Evolutionary conservation across 2,113 vertebrate genomes (phyloP).

Genomic region (Rhodinocichla rosea): DNA sequence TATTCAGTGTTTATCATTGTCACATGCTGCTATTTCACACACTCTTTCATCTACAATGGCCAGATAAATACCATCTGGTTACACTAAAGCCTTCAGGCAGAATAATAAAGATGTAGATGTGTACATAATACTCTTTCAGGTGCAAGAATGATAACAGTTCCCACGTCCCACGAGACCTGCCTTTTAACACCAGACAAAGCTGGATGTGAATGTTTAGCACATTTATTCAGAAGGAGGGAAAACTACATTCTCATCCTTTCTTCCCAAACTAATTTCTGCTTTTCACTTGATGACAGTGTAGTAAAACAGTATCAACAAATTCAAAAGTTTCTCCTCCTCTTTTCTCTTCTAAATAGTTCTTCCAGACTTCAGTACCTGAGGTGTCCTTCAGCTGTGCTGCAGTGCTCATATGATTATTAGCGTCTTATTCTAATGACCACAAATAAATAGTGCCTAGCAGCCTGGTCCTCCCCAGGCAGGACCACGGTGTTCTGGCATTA

Average conservation of each 20-base stretch:
- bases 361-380: not conserved
- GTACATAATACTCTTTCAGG: slow-evolving; percentile 13
- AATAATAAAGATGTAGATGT: slow-evolving; percentile 44
- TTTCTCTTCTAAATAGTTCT: not conserved
- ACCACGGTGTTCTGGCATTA: not conserved
- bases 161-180: not conserved
- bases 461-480: not conserved
- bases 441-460: not conserved
- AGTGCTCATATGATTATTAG: not conserved
- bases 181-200: not conserved
- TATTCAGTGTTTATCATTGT: slow-evolving; percentile 62
- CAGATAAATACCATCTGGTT: slow-evolving; percentile 61
- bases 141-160: slow-evolving; percentile 46
- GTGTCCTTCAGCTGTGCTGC: not conserved
- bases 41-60: slow-evolving; percentile 20
- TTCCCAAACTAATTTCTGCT: not conserved
- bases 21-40: slow-evolving; percentile 54
- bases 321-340: not conserved
- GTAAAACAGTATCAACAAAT: not conserved
- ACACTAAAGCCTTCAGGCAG: slow-evolving; percentile 36
- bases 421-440: not conserved
- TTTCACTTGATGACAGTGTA: not conserved
- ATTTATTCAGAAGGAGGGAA: not conserved
- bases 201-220: not conserved
- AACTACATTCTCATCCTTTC: not conserved